These are phyloP conservation scores for Entomyzon cyanotis DNA, from an alignment of 2,113 vertebrate species.

Conservation along the genomic window DNA sequence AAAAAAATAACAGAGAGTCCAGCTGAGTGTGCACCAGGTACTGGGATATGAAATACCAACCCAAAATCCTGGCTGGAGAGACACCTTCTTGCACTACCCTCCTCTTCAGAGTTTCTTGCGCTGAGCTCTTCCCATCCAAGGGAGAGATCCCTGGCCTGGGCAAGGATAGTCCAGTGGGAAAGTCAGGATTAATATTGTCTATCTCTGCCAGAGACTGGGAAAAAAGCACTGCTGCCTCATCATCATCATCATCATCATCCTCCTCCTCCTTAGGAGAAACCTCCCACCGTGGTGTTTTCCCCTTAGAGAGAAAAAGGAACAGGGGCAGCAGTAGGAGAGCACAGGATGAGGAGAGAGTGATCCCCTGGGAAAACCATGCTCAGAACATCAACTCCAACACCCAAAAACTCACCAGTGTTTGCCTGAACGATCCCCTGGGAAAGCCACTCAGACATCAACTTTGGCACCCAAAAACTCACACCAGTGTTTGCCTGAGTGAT, in stretches of 20 bases:
- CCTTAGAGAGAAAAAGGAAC: not conserved
- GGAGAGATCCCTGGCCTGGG: not conserved
- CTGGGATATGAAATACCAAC: not conserved
- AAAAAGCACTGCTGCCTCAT: not conserved
- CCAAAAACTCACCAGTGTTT: not conserved
- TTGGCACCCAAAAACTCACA: too few relatives aligned
- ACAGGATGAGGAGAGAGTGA: fast-evolving
- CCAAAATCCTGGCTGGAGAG: not conserved
- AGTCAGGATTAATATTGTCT: not conserved
- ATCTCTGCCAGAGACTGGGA: not conserved
- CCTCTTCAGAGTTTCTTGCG: fast-evolving
- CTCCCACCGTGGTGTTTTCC: fast-evolving
- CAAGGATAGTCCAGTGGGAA: fast-evolving
- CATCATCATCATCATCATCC: not conserved
- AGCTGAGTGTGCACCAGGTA: not conserved
- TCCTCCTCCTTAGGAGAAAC: not conserved
- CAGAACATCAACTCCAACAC: not conserved
- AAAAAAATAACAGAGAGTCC: not conserved
- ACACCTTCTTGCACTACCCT: not conserved
- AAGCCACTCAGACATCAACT: too few relatives aligned
- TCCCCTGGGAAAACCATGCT: fast-evolving
- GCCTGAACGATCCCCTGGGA: too few relatives aligned
- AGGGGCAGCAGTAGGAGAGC: not conserved
- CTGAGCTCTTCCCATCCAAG: not conserved
- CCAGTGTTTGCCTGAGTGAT: too few relatives aligned